Evolutionary conservation across 2,888 invertebrate genomes (phyloP).

Genomic region (Drosophila rubida): DNA sequence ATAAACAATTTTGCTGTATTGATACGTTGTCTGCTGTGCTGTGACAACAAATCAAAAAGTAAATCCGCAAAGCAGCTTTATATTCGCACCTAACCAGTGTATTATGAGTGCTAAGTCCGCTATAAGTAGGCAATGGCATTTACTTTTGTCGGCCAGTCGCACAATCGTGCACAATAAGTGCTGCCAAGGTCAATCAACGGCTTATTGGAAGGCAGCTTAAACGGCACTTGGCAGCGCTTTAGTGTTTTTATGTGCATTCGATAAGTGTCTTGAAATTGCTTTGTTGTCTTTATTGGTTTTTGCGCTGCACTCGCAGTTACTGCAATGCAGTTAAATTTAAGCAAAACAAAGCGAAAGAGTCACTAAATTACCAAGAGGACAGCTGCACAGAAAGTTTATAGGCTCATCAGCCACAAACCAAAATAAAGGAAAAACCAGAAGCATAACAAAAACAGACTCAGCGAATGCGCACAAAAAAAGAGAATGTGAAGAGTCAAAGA

Average conservation of each 20-base stretch:
- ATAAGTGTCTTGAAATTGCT: constrained; percentile 21
- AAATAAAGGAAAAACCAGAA: constrained; percentile 16
- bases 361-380: constrained; percentile 43
- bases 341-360: constrained; percentile 12
- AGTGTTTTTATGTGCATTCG: constrained; percentile 32
- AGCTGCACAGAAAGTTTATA: constrained; percentile 59
- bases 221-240: no score
- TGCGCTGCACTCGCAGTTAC: constrained; percentile 20
- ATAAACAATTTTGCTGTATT: constrained; percentile 28
- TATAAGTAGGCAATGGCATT: constrained; percentile 20
- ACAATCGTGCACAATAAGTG: neutral
- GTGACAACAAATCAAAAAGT: constrained; percentile 27
- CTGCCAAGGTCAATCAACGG: constrained; percentile 36
- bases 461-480: constrained; percentile 6
- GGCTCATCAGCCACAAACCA: constrained; percentile 43
- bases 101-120: constrained; percentile 29
- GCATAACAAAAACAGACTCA: constrained; percentile 19
- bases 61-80: constrained; percentile 56
- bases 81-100: constrained; percentile 40
- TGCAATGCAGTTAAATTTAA: constrained; percentile 44
- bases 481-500: constrained; percentile 48
- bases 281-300: constrained; percentile 19
- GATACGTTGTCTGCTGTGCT: constrained; percentile 4
- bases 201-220: constrained; percentile 16
- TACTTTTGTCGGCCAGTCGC: constrained; percentile 3